Base-by-base conservation (phyloP, 2,888 invertebrate species). In the Calliopum simillimum region DNA sequence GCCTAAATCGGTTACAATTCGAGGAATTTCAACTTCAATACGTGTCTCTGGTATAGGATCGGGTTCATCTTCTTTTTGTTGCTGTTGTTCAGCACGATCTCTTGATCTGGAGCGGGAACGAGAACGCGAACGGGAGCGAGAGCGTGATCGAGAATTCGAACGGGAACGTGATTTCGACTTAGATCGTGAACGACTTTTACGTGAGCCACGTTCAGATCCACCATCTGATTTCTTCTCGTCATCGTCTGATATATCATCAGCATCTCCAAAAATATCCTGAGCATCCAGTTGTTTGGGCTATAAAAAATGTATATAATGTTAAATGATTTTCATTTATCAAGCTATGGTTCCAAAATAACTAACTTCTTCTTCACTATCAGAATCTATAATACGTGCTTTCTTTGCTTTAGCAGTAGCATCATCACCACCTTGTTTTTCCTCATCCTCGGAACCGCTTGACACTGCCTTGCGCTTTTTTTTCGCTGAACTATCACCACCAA, bases 11-110 rank as follows among this genome's bases (percentile, higher is more conserved):
- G 97, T 95, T 78, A 92, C 92, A 72, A 99, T 98, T 87, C 96
- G 93, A 1, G 98, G 98, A 85, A 99, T 97, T 88, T 98, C 96
- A 1, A 98, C 98, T 79, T 98, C 97, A 70, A 99, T 98, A 76
- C 96, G 89, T 0, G 97, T 98, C 87, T 98, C 98, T 1, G 96
- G 96, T 19, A 93, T 89, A 14, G 91, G 93, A 80, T 95, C 95
- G 1, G 91, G 91, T 80, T 94, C 94, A 74, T 91, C 91, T 71
- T 81, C 85, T 79, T 75, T 84, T 33, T 58, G 71, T 44, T 62
- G 73, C 14, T n/a, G 19, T 53, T 41, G 77, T 79, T 85, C 76
- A 0, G 81, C 81, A 3, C 81, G 80, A 0, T 81, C 79, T 16
- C 83, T 79, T 46, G 84, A 81, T 51, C 82, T 79, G 5, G 80